phyloP scores from a whole-genome alignment of 2,797 vertebrate species.

The Enteromius unitaeniatus region DNA sequence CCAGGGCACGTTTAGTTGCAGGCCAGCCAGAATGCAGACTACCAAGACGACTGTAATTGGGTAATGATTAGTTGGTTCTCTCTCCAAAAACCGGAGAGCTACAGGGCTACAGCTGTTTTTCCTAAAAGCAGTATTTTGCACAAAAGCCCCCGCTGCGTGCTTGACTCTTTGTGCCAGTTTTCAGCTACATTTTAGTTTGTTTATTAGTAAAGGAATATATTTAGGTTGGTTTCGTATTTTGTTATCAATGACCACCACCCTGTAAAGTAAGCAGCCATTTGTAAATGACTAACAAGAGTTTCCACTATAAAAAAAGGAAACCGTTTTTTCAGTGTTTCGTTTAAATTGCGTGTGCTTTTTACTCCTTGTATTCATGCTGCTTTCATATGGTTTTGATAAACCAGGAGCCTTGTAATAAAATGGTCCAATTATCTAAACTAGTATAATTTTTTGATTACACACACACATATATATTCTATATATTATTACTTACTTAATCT shows the following conservation, averaged over 20 bases:
- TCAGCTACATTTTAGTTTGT: conserved; percentile 16
- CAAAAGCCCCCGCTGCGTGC: conserved; percentile 43
- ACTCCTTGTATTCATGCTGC: neutral
- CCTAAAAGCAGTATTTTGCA: conserved; percentile 51
- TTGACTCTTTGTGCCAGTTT: conserved; percentile 19
- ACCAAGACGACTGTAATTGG: conserved; percentile 68
- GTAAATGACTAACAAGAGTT: no score
- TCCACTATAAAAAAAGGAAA: neutral
- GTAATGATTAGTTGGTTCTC: conserved; percentile 66
- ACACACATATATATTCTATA: no score
- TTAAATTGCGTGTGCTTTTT: neutral
- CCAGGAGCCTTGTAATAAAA: neutral
- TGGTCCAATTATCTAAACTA: neutral
- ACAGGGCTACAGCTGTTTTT: conserved; percentile 63
- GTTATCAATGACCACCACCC: neutral
- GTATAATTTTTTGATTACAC: no score
- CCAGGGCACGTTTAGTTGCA: conserved; percentile 65
- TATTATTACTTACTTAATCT: no score
- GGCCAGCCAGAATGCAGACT: conserved; percentile 58
- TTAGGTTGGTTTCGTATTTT: neutral
- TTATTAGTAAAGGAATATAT: neutral
- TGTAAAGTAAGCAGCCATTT: neutral
- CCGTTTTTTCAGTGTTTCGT: neutral
- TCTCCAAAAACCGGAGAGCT: conserved; percentile 63
- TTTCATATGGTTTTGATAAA: conserved; percentile 2